phyloP scores from a whole-genome alignment of 2,797 vertebrate genomes.

The Thalassophryne amazonica region DNA sequence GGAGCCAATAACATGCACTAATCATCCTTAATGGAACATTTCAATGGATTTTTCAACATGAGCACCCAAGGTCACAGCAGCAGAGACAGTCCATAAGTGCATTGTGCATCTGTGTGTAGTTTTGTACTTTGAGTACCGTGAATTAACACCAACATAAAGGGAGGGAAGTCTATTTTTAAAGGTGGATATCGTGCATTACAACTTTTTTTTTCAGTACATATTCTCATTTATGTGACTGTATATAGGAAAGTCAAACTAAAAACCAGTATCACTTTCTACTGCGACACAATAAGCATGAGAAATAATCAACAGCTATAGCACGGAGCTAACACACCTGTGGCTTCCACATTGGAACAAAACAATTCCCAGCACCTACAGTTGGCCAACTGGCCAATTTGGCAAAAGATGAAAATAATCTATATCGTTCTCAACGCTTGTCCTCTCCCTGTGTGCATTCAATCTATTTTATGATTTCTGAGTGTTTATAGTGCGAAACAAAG shows the following conservation, averaged over 20 bases:
- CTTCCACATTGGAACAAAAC: slow-evolving; percentile 51
- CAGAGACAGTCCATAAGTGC: slow-evolving; percentile 5
- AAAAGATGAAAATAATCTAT: slow-evolving; percentile 43
- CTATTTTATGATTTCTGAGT: slow-evolving; percentile 44
- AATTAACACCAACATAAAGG: slow-evolving; percentile 24
- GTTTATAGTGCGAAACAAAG: slow-evolving; percentile 71
- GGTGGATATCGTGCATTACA: slow-evolving; percentile 24
- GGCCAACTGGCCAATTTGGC: slow-evolving; percentile 55
- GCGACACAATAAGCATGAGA: slow-evolving; percentile 40
- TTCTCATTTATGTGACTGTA: slow-evolving; percentile 51
- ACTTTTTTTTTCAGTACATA: slow-evolving; percentile 25
- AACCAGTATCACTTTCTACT: slow-evolving; percentile 45
- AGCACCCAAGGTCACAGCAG: slow-evolving; percentile 68
- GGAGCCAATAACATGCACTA: slow-evolving; percentile 66
- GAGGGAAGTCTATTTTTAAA: slow-evolving; percentile 19
- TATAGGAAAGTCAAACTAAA: slow-evolving; percentile 44
- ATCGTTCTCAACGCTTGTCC: slow-evolving; percentile 33
- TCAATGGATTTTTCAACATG: slow-evolving; percentile 67
- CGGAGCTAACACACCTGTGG: slow-evolving; percentile 29
- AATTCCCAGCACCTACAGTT: slow-evolving; percentile 17
- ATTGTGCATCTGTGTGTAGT: slow-evolving; percentile 16
- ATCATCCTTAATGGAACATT: slow-evolving; percentile 74
- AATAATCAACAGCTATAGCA: slow-evolving; percentile 50
- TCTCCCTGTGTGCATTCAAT: slow-evolving; percentile 45
- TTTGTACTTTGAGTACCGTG: slow-evolving; percentile 40